Base-by-base conservation (phyloP, 2,888 invertebrate genomes). In the Pantelozetes paolii region DNA sequence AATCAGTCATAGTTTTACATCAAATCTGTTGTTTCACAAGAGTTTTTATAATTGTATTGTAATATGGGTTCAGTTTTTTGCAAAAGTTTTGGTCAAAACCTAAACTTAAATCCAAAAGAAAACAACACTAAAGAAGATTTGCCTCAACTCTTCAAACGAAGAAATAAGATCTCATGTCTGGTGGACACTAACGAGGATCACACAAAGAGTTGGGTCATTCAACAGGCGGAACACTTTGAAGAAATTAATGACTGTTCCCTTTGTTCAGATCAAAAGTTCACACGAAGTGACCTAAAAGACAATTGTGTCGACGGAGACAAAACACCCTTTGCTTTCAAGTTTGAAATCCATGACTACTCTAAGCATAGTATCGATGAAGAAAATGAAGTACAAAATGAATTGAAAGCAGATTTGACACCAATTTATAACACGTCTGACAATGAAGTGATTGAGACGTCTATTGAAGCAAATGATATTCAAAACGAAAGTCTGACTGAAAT, bases 211-310 rank as follows among this genome's bases (percentile, higher is more conserved):
- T 23, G 70, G 30, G 59, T 74, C 23, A 13, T 26, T 13, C 13
- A 50, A 26, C 64, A 26, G 13, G 42, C 2, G 1, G 23, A 74
- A n/a, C 18, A 48, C 9, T 74, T 71, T 18, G 36, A 32, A 13
- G 74, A 74, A 59, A 32, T 71, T 57, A 28, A 71, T 11, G 42
- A 74, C 20, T 74, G 74, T 71, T 20, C 48, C 0, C 30, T 59
- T 32, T 74, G 74, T 15, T 45, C 48, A 36, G 40, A 32, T 8
- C 36, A 36, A 8, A 6, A 6, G 11, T 13, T 18, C 45, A 15
- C 11, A 11, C 45, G 45, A 45, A 45, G 9, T 32, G 20, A n/a
- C 20, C 1, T 30, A 30, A 28, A 54, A 71, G 32, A 6, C 23
- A 15, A 18, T 13, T 26, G 23, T 30, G 26, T 0, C 13, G 1